Conservation (phyloP, 2,888 invertebrate species). For the Phania funesta region DNA sequence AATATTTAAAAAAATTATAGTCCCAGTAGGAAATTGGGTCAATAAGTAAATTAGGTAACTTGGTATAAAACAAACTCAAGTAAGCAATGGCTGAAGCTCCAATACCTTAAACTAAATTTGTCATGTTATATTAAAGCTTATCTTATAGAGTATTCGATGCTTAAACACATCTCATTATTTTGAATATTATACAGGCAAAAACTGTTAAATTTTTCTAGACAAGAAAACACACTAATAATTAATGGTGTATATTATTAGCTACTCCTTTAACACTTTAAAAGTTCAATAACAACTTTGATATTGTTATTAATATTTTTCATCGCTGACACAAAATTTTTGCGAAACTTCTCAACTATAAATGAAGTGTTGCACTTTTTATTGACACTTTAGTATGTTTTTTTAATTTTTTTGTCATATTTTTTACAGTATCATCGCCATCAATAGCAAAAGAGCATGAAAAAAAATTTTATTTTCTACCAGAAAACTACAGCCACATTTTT, state of each 20-base stretch:
- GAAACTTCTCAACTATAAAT: slow-evolving; percentile 1
- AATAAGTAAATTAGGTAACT: too few relatives aligned
- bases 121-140: too few relatives aligned
- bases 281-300: slow-evolving; percentile 16
- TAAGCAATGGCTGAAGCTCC: too few relatives aligned
- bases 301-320: slow-evolving; percentile 10
- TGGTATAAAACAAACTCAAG: too few relatives aligned
- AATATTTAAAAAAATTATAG: not conserved
- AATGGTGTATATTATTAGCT: too few relatives aligned
- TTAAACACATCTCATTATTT: too few relatives aligned
- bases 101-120: too few relatives aligned
- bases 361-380: slow-evolving; percentile 26
- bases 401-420: not conserved
- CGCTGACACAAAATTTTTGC: slow-evolving; percentile 4
- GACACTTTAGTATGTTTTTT: not conserved
- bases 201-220: too few relatives aligned
- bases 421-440: slow-evolving; percentile 8
- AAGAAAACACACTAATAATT: too few relatives aligned
- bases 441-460: slow-evolving; percentile 20
- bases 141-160: too few relatives aligned
- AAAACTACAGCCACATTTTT: slow-evolving; percentile 29
- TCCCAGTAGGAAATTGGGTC: slow-evolving; percentile 21
- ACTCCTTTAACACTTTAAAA: not conserved
- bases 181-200: too few relatives aligned
- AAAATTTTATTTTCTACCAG: slow-evolving; percentile 34